Conservation (phyloP, 2,888 invertebrate genomes). For the Sisyra nigra region DNA sequence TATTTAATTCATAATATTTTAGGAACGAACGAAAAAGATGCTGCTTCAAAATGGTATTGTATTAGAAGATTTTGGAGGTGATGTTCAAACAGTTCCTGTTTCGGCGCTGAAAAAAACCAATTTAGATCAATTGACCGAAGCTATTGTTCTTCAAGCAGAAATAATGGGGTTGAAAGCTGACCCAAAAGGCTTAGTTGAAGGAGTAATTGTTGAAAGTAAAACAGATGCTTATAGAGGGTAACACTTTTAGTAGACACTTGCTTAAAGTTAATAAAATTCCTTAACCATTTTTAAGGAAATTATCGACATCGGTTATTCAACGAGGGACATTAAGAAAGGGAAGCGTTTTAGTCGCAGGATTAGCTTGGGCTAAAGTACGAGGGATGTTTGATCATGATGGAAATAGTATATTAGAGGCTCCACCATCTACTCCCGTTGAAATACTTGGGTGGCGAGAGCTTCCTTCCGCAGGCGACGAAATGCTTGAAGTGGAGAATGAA, state of each 20-base stretch:
- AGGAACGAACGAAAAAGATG: conserved; percentile 60
- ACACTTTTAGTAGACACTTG: conserved; percentile 44
- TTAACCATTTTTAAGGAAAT: conserved; percentile 44
- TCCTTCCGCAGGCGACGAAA: conserved; percentile 76
- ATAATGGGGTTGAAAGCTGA: conserved; percentile 76
- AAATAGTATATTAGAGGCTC: conserved; percentile 41
- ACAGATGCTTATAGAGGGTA: conserved; percentile 50
- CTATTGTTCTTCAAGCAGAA: conserved; percentile 70
- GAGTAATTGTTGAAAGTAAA: conserved; percentile 76
- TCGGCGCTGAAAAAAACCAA: conserved; percentile 79
- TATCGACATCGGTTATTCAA: conserved; percentile 70
- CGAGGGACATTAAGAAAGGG: conserved; percentile 73
- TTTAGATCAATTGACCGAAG: conserved; percentile 63
- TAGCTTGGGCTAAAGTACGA: conserved; percentile 70
- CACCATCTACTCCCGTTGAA: conserved; percentile 70
- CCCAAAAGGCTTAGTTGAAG: conserved; percentile 72
- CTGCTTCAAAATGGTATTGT: conserved; percentile 64
- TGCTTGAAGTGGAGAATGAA: conserved; percentile 70
- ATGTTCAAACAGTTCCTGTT: conserved; percentile 77
- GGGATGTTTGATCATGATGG: conserved; percentile 67
- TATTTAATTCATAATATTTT: conserved; percentile 12
- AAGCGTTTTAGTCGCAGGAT: conserved; percentile 63
- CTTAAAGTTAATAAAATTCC: conserved; percentile 54
- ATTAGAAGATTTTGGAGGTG: conserved; percentile 81
- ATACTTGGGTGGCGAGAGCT: conserved; percentile 84